phyloP scores from a whole-genome alignment of 2,797 vertebrate genomes.

The Sylvia borin region DNA sequence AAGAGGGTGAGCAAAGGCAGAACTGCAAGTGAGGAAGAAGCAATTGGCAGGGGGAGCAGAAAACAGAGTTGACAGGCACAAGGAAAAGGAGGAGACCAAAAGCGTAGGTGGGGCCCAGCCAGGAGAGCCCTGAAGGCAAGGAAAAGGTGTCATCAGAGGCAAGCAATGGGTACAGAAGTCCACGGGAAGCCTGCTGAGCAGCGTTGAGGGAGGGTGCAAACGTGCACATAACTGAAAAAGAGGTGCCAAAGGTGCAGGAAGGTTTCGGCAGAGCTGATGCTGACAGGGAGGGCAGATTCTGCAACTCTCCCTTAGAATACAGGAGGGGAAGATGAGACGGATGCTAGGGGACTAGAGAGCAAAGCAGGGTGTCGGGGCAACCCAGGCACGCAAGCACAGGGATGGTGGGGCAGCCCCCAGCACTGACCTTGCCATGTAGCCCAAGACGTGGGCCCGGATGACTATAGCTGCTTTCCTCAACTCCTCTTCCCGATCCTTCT shows the following conservation, averaged over 20 bases:
- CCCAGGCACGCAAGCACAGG: constrained; percentile 16
- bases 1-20: constrained; percentile 17
- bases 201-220: neutral
- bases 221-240: neutral
- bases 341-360: neutral
- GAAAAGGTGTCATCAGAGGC: constrained; percentile 4
- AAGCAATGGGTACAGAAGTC: neutral
- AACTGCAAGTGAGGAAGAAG: neutral
- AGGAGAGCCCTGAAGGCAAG: constrained; percentile 21
- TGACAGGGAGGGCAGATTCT: neutral
- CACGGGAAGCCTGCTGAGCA: neutral
- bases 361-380: neutral
- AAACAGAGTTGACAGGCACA: neutral
- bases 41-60: neutral
- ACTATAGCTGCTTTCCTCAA: constrained; percentile 79
- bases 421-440: constrained; percentile 94
- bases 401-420: constrained; percentile 20
- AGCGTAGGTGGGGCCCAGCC: neutral
- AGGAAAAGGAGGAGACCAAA: constrained; percentile 1
- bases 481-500: constrained; percentile 70
- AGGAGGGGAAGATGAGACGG: neutral
- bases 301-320: neutral
- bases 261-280: neutral
- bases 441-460: constrained; percentile 92
- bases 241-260: neutral